Conservation (phyloP, 2,888 invertebrate species). For the Orgyia antiqua region DNA sequence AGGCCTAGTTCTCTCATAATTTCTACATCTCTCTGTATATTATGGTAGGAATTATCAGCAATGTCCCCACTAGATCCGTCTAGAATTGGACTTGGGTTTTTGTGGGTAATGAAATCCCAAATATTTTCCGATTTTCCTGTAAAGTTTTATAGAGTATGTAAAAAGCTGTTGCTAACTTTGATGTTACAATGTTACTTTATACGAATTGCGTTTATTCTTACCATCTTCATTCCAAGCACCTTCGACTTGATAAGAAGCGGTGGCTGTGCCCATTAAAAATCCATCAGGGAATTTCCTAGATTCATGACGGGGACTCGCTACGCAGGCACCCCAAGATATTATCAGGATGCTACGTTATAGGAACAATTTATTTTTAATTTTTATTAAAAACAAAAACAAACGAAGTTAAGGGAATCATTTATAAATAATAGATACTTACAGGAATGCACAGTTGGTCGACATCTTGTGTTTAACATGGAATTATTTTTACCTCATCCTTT, state of each 20-base stretch:
- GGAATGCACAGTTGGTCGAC: background rate
- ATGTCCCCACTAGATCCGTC: slow-evolving; percentile 78
- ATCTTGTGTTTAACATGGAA: background rate
- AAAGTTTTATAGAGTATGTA: slow-evolving; percentile 5
- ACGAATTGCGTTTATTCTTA: slow-evolving; percentile 7
- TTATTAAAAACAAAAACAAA: too few relatives aligned
- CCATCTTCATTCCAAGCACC: slow-evolving; percentile 41
- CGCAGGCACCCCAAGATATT: background rate
- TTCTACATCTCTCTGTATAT: slow-evolving; percentile 74
- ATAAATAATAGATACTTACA: background rate
- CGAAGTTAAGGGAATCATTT: too few relatives aligned
- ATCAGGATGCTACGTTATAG: background rate
- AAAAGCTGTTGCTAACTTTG: too few relatives aligned
- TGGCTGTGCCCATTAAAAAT: slow-evolving; percentile 32
- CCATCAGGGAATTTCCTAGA: slow-evolving; percentile 10
- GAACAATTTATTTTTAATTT: background rate
- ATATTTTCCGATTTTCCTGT: slow-evolving; percentile 77
- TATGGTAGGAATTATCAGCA: slow-evolving; percentile 78
- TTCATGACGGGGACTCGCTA: background rate
- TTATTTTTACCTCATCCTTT: background rate
- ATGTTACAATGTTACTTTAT: too few relatives aligned
- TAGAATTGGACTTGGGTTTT: slow-evolving; percentile 56
- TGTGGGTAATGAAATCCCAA: slow-evolving; percentile 80
- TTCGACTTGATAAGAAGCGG: slow-evolving; percentile 38
- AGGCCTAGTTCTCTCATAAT: slow-evolving; percentile 61